Evolutionary conservation across 1,140 invertebrate genomes (phyloP), one percentile per base, ranked within the genome.

Genomic region (Camponotus vicinus): DNA sequence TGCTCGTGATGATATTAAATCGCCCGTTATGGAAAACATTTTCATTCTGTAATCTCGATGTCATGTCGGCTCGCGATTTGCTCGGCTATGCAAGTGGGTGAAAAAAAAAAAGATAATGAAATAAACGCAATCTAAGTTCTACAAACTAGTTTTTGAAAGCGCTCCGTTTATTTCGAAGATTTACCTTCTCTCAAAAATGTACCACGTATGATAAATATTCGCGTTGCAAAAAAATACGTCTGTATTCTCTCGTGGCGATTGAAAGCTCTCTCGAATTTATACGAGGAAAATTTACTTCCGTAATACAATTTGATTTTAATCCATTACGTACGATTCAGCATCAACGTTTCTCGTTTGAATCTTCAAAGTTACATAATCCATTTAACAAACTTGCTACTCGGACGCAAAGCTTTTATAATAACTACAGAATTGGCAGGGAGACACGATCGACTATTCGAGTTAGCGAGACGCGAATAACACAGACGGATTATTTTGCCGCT

Each of bases 11-110:
- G 55, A 83, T 75, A 73, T 83, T 73, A 83, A 83, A 83, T 83
- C 69, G 79, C 69, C n/a, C 67, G 69, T 83, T 83, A 83, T 83
- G 55, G 69, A 75, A 83, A 83, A 83, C 57, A 83, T 83, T 83
- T 83, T 83, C 79, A 75, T 83, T 83, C 27, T 45, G 40, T 73
- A 75, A 83, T 83, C 69, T 83, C 55, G 79, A 83, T 75, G 55
- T 75, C 55, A 75, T n/a, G 69, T 73, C 69, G 37, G 57, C 40
- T 69, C 34, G 45, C 64, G 9, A 69, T 37, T 73, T 45, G 67
- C 55, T 45, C 45, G 52, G 42, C 40, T 40, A 57, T 0, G 37
- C 52, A 27, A 71, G 18, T 49, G 69, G 69, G 75, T 83, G 37
- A 75, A 83, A 82, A 83, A 52, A 49, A 18, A 52, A 52, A 52